These are phyloP conservation scores for Psettodes erumei DNA, from an alignment of 2,113 vertebrate species.

Conservation along the genomic window DNA sequence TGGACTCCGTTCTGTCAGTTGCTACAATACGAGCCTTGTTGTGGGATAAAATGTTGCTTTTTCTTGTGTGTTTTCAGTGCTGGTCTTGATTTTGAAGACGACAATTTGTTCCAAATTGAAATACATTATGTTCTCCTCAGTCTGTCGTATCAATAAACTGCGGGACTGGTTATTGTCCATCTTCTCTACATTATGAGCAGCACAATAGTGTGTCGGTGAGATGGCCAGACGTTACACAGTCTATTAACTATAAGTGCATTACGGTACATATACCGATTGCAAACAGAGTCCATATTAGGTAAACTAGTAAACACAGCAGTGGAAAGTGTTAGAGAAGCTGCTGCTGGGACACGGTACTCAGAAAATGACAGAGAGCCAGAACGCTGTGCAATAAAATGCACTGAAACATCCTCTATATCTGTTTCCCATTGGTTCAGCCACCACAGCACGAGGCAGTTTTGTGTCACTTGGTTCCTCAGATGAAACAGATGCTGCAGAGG, in stretches of 20 bases:
- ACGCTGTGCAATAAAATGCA: too few species aligned
- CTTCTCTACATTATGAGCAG: not conserved
- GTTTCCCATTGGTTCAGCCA: too few species aligned
- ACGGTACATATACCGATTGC: not conserved
- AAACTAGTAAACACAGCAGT: not conserved
- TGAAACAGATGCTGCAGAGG: too few species aligned
- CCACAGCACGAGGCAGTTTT: too few species aligned
- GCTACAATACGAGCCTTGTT: constrained; percentile 54
- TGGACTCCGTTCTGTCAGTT: constrained; percentile 65
- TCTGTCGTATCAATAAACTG: constrained; percentile 19
- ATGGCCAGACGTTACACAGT: not conserved
- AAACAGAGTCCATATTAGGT: not conserved
- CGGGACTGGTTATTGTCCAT: not conserved
- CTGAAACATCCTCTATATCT: too few species aligned
- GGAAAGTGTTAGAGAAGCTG: not conserved
- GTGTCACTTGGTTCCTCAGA: too few species aligned
- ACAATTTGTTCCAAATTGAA: constrained; percentile 10
- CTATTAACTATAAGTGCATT: not conserved
- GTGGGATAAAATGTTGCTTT: constrained; percentile 57
- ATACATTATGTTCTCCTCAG: constrained; percentile 19
- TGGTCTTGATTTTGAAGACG: constrained; percentile 12
- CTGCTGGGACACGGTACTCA: not conserved
- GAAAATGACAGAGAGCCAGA: too few species aligned
- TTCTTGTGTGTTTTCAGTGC: not conserved
- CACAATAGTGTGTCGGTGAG: not conserved